phyloP scores from a whole-genome alignment of 2,888 invertebrate genomes.

The Rhyacophila evoluta region DNA sequence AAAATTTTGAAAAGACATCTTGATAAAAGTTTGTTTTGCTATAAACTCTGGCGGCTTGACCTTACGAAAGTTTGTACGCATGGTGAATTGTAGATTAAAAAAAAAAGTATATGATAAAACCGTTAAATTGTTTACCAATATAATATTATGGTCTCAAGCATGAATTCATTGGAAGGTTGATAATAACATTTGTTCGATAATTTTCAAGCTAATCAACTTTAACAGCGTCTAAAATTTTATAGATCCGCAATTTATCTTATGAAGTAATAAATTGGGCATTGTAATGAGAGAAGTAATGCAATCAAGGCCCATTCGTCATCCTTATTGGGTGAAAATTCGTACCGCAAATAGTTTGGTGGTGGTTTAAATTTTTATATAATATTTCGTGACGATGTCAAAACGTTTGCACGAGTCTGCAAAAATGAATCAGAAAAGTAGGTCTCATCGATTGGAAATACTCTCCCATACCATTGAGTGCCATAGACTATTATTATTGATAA shows the following conservation, averaged over 20 bases:
- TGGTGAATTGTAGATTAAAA: no score
- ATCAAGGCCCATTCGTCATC: not conserved
- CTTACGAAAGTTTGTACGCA: no score
- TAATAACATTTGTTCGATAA: no score
- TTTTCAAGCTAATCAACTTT: no score
- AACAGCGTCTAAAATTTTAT: not conserved
- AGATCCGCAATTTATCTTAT: not conserved
- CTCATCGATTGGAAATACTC: conserved; percentile 15
- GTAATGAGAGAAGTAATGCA: not conserved
- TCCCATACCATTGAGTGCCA: not conserved
- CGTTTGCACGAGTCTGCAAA: conserved; percentile 30
- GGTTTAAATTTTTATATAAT: not conserved
- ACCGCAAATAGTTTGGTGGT: not conserved
- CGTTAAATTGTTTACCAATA: no score
- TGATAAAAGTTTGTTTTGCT: no score
- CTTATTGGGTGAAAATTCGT: not conserved
- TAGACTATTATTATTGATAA: conserved; percentile 6
- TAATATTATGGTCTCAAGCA: no score
- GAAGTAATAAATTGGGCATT: not conserved
- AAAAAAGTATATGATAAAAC: no score
- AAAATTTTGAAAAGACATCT: no score
- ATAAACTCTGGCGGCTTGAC: no score
- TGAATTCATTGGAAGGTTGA: no score
- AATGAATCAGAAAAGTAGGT: not conserved
- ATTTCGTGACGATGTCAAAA: conserved; percentile 3